These are phyloP conservation scores for Pinctada fucata DNA, from an alignment of 2,888 invertebrate species.

Conservation along the genomic window DNA sequence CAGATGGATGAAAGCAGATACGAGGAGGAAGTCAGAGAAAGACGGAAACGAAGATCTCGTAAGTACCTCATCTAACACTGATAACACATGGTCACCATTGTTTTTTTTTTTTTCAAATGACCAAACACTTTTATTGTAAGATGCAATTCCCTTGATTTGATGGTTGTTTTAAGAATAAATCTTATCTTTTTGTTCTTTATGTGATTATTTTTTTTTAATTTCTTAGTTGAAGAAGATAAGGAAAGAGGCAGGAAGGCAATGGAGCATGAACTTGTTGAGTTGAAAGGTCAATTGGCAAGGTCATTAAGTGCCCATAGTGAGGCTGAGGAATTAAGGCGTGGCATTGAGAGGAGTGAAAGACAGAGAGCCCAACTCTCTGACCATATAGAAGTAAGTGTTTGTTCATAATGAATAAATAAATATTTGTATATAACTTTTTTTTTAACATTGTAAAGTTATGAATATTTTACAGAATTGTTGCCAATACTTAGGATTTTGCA, in stretches of 20 bases:
- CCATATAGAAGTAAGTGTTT: constrained; percentile 69
- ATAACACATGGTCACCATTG: neutral
- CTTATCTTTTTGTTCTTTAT: too few species aligned
- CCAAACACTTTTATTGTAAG: neutral
- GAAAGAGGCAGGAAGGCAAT: constrained; percentile 43
- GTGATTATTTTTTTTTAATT: too few species aligned
- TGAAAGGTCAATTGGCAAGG: constrained; percentile 65
- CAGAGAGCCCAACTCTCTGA: constrained; percentile 73
- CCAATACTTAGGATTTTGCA: too few species aligned
- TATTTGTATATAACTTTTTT: too few species aligned
- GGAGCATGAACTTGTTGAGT: constrained; percentile 68
- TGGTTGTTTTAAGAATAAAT: neutral
- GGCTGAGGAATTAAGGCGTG: constrained; percentile 63
- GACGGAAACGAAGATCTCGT: constrained; percentile 55
- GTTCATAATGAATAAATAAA: too few species aligned
- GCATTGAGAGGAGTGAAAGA: constrained; percentile 70
- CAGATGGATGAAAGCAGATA: constrained; percentile 64
- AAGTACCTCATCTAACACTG: constrained; percentile 15
- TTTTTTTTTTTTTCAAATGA: neutral
- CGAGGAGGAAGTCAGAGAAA: constrained; percentile 67
- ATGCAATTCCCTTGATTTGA: too few species aligned
- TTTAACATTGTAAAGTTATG: too few species aligned
- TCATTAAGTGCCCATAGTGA: constrained; percentile 67
- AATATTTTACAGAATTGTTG: too few species aligned
- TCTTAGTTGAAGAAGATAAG: constrained; percentile 58